Evolutionary conservation across 64 coral and sea anemone genomes (phyloP).

Genomic region (Actinia equina): DNA sequence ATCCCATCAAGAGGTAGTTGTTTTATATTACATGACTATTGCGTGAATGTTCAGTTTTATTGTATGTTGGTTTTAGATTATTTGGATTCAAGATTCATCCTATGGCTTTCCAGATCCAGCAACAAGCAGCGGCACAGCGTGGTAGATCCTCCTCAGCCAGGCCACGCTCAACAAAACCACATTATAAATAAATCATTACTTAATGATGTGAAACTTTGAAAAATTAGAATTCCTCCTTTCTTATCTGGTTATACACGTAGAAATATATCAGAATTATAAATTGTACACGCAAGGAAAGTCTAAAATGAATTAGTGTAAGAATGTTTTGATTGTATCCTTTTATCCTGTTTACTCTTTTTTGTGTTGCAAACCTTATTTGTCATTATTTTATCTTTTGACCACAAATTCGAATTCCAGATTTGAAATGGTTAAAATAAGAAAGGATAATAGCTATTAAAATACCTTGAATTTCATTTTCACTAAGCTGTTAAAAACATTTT

Average conservation of each 20-base stretch:
- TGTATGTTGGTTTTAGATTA: constrained; percentile 47
- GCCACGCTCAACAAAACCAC: constrained; percentile 88
- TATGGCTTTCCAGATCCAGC: constrained; percentile 96
- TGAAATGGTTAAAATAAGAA: background rate
- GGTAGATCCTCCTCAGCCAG: constrained; percentile 86
- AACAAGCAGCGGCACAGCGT: constrained; percentile 81
- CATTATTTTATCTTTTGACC: background rate
- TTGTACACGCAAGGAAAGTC: background rate
- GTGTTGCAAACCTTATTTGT: background rate
- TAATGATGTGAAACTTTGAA: background rate
- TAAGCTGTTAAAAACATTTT: background rate
- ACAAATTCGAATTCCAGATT: background rate
- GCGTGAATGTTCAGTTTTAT: no score
- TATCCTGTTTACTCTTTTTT: background rate
- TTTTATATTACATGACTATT: no score
- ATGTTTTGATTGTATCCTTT: background rate
- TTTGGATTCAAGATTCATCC: constrained; percentile 99
- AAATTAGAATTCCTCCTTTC: background rate
- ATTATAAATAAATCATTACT: constrained; percentile 74
- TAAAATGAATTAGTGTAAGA: background rate
- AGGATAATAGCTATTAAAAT: background rate
- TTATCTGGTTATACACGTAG: background rate
- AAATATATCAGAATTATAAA: constrained; percentile 10
- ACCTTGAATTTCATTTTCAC: background rate
- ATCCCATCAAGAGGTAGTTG: no score